Evolutionary conservation across 2,797 vertebrate species (phyloP), one percentile per base, ranked within the genome.

Genomic region (Parauchenoglanis punctatus): DNA sequence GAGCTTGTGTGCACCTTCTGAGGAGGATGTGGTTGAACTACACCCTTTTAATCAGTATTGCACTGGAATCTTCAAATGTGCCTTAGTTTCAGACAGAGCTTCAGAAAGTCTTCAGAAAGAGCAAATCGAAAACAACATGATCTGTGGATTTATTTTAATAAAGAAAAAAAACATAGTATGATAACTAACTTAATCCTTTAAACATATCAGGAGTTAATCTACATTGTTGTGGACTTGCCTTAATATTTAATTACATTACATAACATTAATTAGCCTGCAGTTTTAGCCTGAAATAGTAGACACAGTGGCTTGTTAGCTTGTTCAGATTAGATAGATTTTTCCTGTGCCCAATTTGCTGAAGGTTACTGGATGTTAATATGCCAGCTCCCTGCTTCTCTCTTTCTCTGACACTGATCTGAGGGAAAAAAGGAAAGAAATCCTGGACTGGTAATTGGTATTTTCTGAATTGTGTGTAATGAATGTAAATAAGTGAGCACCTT

Each of bases 381-480:
- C 28, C 52, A 77, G 4, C 25, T n/a, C 31, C 20, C 20, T 49
- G 7, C 49, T 49, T 49, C 20, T 73, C 54, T 35, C 54, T 83
- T 17, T 31, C 44, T 83, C 44, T 67, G 25, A 31, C 46, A 54
- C 8, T 83, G 44, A 83, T 68, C 68, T 68, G 31, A 12, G 17
- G 23, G 25, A 1, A 12, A 54, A 13, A 31, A 68, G 52, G 31
- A 68, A 68, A 68, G 46, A 83, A 68, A 83, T 35, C n/a, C 63
- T 35, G 17, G n/a, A 20, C 46, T 31, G 18, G 63, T 83, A 83
- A 54, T 83, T 68, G 81, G 81, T 68, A 52, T 68, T 68, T 83
- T 83, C 81, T 83, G 46, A 83, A 68, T 49, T 52, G 7, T 67
- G 81, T 83, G 81, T 52, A 83, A 83, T 11, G 81, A 83, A 83